Evolutionary conservation across 1,140 invertebrate genomes (phyloP), one percentile per base, ranked within the genome.

Genomic region (Trypoxylus dichotomus): DNA sequence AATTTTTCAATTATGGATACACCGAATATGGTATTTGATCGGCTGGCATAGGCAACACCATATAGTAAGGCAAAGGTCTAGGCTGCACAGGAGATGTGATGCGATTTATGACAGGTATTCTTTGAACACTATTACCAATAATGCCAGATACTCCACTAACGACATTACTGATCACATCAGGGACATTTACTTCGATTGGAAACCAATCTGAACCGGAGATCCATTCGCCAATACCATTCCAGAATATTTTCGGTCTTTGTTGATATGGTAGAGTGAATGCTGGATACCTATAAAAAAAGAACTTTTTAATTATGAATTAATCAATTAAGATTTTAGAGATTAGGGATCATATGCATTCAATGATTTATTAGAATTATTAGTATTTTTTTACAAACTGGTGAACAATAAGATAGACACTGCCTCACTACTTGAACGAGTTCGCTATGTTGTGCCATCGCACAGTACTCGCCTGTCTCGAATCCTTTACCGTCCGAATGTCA

Each of bases 171-270:
- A 84, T 80, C 2, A 81, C 78, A 43, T 84, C 82, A 8, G 84
- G 84, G 1, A 85, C 78, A 73, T 83, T 85, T 5, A 85, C 77
- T 81, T 85, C 81, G 19, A 85, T 81, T 1, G 84, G 84, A 54
- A 85, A 82, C 80, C 82, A 84, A 25, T 80, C 76, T 25, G 81
- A 79, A 43, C 80, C 78, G 25, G 81, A 73, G 13, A 37, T 73
- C 27, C 71, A 37, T n/a, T 73, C 25, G 27, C 71, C 29, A 73
- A 73, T 73, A 21, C 71, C 32, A 21, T 73, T 73, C 37, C 71
- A 73, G 27, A 73, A 73, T 37, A 73, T 32, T 41, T 73, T 73
- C 27, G 37, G 60, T 24, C n/a, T 63, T 27, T 63, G 60, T 24
- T 63, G 60, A 63, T 63, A 63, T 0, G 60, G 60, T 11, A 63